A percentile compares a stretch with the other conserved stretches of the same genome.
Conservation (phyloP, 1,140 invertebrate species). For the Aleiodes sp. region DNA sequence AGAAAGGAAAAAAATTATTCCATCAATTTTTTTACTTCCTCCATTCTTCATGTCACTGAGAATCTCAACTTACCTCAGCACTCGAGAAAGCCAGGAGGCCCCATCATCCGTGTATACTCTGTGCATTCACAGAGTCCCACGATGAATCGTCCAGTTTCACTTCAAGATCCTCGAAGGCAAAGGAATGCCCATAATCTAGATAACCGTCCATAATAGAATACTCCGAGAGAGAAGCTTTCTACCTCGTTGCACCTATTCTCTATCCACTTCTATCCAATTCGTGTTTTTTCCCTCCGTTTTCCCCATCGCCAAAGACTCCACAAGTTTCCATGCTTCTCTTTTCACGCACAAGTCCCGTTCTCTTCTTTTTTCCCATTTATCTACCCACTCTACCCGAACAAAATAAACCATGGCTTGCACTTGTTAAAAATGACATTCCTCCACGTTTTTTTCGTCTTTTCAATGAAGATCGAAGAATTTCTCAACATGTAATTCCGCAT, state of each 20-base stretch:
- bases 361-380: too few relatives aligned
- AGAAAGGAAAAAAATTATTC: too few relatives aligned
- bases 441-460: constrained; percentile 8
- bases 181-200: constrained; percentile 30
- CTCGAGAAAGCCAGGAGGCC: not conserved
- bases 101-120: not conserved
- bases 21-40: not conserved
- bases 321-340: too few relatives aligned
- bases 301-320: not conserved
- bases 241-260: constrained; percentile 24
- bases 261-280: not conserved
- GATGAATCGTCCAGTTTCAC: constrained; percentile 29
- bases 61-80: too few relatives aligned
- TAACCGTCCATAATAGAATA: constrained; percentile 28
- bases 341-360: constrained; percentile 13
- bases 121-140: constrained; percentile 1
- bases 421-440: not conserved
- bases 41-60: not conserved
- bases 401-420: not conserved
- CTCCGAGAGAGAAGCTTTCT: constrained; percentile 10
- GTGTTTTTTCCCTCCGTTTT: not conserved
- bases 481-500: too few relatives aligned
- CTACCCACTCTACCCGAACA: not conserved
- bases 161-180: constrained; percentile 4
- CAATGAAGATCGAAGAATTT: constrained; percentile 26